Evolutionary conservation across 2,888 invertebrate species (phyloP).

Genomic region (Neria commutata): DNA sequence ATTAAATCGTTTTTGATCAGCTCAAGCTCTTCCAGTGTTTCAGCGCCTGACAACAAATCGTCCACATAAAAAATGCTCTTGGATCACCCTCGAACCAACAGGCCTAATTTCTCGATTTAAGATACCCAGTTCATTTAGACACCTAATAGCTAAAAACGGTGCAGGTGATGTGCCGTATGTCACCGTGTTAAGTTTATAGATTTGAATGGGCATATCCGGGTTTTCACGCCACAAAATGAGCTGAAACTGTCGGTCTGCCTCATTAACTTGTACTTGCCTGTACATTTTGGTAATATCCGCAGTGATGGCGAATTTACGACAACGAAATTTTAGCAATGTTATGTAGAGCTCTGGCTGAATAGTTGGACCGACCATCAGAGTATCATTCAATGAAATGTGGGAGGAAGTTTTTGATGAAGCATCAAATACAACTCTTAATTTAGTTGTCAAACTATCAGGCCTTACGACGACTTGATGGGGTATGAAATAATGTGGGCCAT

Average conservation of each 20-base stretch:
- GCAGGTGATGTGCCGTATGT: not conserved
- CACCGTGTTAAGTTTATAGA: not conserved
- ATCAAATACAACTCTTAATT: constrained; percentile 15
- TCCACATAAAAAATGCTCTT: too few relatives aligned
- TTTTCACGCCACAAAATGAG: not conserved
- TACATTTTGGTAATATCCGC: constrained; percentile 2
- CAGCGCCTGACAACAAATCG: too few relatives aligned
- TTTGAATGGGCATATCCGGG: not conserved
- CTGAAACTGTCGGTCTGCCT: constrained; percentile 6
- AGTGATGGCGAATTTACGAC: not conserved
- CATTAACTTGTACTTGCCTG: too few relatives aligned
- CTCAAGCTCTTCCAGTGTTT: too few relatives aligned
- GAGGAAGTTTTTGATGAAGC: constrained; percentile 13
- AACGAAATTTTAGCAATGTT: constrained; percentile 1
- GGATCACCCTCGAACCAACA: too few relatives aligned
- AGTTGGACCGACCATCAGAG: constrained; percentile 16
- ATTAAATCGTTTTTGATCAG: too few relatives aligned
- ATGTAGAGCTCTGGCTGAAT: constrained; percentile 19
- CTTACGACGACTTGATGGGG: constrained; percentile 17
- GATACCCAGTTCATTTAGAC: too few relatives aligned
- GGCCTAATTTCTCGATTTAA: too few relatives aligned
- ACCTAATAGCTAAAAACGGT: too few relatives aligned
- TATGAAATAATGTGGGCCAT: too few relatives aligned
- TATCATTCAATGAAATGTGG: constrained; percentile 15
- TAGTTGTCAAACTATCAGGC: constrained; percentile 15